Percentiles rank a stretch among this genome's conserved stretches.
These are phyloP conservation scores for Mimas tiliae DNA, from an alignment of 2,888 invertebrate species.

Conservation along the genomic window DNA sequence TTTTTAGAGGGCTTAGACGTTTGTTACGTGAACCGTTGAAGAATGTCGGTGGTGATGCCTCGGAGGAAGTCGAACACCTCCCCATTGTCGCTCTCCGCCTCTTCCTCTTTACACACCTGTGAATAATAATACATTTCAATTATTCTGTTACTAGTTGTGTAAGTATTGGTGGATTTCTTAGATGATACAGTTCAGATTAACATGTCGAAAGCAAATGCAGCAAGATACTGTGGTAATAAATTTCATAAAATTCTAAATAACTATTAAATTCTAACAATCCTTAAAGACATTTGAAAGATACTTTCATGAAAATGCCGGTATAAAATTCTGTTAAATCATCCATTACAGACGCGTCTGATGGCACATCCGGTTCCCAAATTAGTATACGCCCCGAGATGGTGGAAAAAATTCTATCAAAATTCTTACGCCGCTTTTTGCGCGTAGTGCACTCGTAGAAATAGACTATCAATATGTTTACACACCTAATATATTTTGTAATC, in stretches of 20 bases:
- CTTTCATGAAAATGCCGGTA: neutral
- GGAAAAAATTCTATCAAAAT: constrained; percentile 23
- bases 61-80: constrained; percentile 73
- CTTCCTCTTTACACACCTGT: constrained; percentile 54
- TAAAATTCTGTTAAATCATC: neutral
- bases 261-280: too few species aligned
- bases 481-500: constrained; percentile 10
- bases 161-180: too few species aligned
- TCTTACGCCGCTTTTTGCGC: constrained; percentile 5
- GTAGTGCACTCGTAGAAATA: constrained; percentile 14
- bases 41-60: constrained; percentile 74
- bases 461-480: constrained; percentile 1
- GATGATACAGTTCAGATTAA: too few species aligned
- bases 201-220: too few species aligned
- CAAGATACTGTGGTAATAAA: too few species aligned
- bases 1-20: constrained; percentile 27
- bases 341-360: neutral
- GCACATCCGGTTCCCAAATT: constrained; percentile 17
- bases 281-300: neutral
- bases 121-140: constrained; percentile 37
- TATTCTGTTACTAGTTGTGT: neutral
- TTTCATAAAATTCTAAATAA: too few species aligned
- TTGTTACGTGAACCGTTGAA: constrained; percentile 68
- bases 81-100: constrained; percentile 56
- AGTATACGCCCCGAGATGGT: constrained; percentile 11